These are phyloP conservation scores for Rhingia rostrata DNA, from an alignment of 2,888 invertebrate genomes.

Conservation along the genomic window DNA sequence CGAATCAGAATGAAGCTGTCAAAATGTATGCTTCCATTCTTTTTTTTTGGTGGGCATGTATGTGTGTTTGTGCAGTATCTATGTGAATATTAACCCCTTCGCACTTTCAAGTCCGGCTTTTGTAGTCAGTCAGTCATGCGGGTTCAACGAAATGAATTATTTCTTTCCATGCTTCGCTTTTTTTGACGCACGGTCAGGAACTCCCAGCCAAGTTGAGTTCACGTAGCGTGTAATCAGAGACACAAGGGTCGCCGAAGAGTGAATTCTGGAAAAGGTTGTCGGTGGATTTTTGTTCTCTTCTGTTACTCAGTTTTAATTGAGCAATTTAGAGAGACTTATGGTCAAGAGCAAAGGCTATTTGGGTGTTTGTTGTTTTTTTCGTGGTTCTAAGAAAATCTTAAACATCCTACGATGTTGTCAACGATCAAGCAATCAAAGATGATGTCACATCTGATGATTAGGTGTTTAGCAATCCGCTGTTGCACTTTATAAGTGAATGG, in stretches of 20 bases:
- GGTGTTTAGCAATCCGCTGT: slow-evolving; percentile 50
- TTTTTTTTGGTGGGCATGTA: slow-evolving; percentile 15
- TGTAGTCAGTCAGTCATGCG: slow-evolving; percentile 69
- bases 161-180: slow-evolving; percentile 33
- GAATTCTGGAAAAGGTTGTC: slow-evolving; percentile 28
- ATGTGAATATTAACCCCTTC: slow-evolving; percentile 64
- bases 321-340: slow-evolving; percentile 55
- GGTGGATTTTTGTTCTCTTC: not conserved
- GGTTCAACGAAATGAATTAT: slow-evolving; percentile 62
- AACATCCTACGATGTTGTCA: slow-evolving; percentile 7
- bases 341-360: slow-evolving; percentile 15
- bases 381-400: slow-evolving; percentile 32
- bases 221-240: slow-evolving; percentile 71
- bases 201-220: slow-evolving; percentile 50
- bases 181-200: slow-evolving; percentile 60
- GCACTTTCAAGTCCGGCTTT: slow-evolving; percentile 55
- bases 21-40: slow-evolving; percentile 60
- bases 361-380: slow-evolving; percentile 17
- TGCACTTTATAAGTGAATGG: slow-evolving; percentile 69
- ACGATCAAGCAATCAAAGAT: slow-evolving; percentile 32
- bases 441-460: slow-evolving; percentile 57
- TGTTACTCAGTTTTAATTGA: slow-evolving; percentile 42
- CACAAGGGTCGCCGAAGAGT: slow-evolving; percentile 50
- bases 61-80: slow-evolving; percentile 19
- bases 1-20: slow-evolving; percentile 68